Evolutionary conservation across 2,797 vertebrate species (phyloP).

Genomic region (Amphiprion clarkii): DNA sequence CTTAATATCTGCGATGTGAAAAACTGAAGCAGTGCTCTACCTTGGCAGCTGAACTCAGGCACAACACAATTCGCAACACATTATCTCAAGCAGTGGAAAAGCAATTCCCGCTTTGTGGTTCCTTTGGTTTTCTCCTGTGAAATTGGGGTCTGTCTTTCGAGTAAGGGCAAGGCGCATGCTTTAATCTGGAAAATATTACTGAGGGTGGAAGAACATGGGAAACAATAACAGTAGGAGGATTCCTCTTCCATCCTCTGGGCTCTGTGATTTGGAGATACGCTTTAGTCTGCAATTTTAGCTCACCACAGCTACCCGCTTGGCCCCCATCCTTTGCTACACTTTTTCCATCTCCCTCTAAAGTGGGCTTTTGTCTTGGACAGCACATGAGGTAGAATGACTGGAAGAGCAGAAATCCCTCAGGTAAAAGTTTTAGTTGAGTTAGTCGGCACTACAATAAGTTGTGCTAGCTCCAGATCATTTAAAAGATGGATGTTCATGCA

Average conservation of each 20-base stretch:
- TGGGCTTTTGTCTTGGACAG: conserved; percentile 59
- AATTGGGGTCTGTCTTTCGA: conserved; percentile 70
- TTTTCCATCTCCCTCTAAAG: conserved; percentile 72
- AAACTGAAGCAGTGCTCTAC: conserved; percentile 44
- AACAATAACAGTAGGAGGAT: conserved; percentile 85
- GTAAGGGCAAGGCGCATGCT: conserved; percentile 61
- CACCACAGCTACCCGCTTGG: conserved; percentile 70
- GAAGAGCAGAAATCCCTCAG: conserved; percentile 50
- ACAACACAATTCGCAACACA: conserved; percentile 49
- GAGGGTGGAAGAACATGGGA: conserved; percentile 86
- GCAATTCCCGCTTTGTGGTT: conserved; percentile 67
- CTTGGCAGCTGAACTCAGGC: conserved; percentile 51
- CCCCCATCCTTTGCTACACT: conserved; percentile 60
- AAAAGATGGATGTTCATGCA: conserved; percentile 41
- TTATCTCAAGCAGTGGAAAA: conserved; percentile 80
- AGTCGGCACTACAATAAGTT: conserved; percentile 14
- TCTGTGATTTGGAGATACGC: conserved; percentile 74
- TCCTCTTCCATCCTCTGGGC: conserved; percentile 77
- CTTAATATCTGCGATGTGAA: conserved; percentile 29
- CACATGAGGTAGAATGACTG: conserved; percentile 30
- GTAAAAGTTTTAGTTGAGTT: conserved; percentile 24
- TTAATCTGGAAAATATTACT: conserved; percentile 86
- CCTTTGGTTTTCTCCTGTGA: conserved; percentile 73
- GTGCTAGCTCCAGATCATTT: conserved; percentile 45
- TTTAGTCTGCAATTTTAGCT: conserved; percentile 74